Percentiles rank a stretch among this genome's conserved stretches.
These are phyloP conservation scores for Ormyrus pomaceus DNA, from an alignment of 2,888 invertebrate genomes.

Conservation along the genomic window DNA sequence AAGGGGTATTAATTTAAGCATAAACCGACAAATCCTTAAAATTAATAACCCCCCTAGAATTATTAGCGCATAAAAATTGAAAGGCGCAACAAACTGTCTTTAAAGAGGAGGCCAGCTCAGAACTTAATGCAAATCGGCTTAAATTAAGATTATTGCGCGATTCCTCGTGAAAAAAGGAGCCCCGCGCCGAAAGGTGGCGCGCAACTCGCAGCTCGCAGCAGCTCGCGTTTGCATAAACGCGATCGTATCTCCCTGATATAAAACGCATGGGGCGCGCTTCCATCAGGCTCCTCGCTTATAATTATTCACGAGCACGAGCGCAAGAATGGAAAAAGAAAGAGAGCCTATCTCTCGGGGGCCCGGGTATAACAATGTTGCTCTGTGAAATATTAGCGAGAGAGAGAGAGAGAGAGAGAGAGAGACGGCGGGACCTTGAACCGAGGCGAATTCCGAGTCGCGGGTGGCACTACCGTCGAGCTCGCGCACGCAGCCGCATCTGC, in stretches of 20 bases:
- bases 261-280: background rate
- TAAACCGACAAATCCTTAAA: too few relatives aligned
- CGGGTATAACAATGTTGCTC: constrained; percentile 6
- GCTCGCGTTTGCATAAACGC: background rate
- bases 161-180: too few relatives aligned
- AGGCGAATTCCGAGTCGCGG: constrained; percentile 8
- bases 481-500: too few relatives aligned
- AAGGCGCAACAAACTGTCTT: too few relatives aligned
- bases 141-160: too few relatives aligned
- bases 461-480: background rate
- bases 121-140: too few relatives aligned
- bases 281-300: constrained; percentile 2
- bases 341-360: background rate
- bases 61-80: too few relatives aligned
- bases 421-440: constrained; percentile 27
- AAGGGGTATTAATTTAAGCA: too few relatives aligned
- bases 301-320: constrained; percentile 31
- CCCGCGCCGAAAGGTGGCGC: too few relatives aligned
- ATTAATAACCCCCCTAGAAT: too few relatives aligned
- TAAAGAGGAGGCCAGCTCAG: too few relatives aligned
- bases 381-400: background rate
- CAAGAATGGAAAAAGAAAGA: constrained; percentile 8
- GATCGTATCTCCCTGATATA: constrained; percentile 8
- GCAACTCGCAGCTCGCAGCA: background rate
- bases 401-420: too few relatives aligned